Evolutionary conservation across 1,140 invertebrate species (phyloP).

Genomic region (Drosophila teissieri): DNA sequence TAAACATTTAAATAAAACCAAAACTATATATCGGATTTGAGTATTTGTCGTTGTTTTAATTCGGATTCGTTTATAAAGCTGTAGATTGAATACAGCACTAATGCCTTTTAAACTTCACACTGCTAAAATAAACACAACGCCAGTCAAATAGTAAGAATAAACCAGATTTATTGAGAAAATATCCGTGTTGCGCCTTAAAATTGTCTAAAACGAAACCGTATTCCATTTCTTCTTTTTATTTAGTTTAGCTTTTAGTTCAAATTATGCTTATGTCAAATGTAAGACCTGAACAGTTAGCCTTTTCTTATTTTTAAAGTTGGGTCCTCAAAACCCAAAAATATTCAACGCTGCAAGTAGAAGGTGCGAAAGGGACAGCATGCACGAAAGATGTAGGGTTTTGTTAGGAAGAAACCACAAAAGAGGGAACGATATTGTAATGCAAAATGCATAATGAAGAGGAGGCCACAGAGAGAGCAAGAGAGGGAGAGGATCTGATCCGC

Average conservation of each 20-base stretch:
- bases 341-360: not conserved
- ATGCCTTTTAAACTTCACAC: not conserved
- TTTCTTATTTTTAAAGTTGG: too few relatives aligned
- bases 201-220: too few relatives aligned
- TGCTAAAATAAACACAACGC: not conserved
- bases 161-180: too few relatives aligned
- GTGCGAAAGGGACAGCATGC: not conserved
- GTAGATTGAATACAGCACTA: not conserved
- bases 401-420: constrained; percentile 26
- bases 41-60: not conserved
- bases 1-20: not conserved
- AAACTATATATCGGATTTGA: not conserved
- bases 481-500: not conserved
- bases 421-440: constrained; percentile 27
- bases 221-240: too few relatives aligned
- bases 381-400: constrained; percentile 16
- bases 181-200: not conserved
- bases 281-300: too few relatives aligned
- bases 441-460: constrained; percentile 26
- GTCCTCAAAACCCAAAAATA: not conserved
- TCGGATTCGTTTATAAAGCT: not conserved
- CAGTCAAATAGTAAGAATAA: too few relatives aligned
- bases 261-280: too few relatives aligned
- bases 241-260: too few relatives aligned
- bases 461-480: constrained; percentile 2